Percentiles rank a stretch among this genome's conserved stretches.
These are phyloP conservation scores for Leptodactylus fallax DNA, from an alignment of 2,797 vertebrate species.

Conservation along the genomic window DNA sequence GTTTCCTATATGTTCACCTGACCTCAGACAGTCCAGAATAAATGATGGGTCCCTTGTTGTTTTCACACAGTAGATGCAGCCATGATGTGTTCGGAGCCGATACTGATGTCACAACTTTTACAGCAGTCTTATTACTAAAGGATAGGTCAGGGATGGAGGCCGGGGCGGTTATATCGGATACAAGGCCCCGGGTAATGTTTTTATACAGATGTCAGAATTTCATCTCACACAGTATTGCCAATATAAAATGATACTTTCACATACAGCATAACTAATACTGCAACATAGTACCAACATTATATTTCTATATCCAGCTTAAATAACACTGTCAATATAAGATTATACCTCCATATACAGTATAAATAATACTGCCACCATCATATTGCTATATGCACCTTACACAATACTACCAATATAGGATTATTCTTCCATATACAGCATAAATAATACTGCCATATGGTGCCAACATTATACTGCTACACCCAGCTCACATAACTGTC, in stretches of 20 bases:
- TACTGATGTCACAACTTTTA: no score
- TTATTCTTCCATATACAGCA: not conserved
- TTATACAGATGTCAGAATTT: not conserved
- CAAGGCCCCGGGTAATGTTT: no score
- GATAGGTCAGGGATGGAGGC: no score
- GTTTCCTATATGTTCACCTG: no score
- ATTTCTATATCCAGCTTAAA: not conserved
- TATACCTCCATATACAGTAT: not conserved
- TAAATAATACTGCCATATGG: not conserved
- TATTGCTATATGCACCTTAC: not conserved
- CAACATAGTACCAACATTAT: not conserved
- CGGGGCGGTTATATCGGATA: no score
- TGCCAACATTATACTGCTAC: not conserved
- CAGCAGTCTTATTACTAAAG: no score
- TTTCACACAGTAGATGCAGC: no score
- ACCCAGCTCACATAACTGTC: not conserved
- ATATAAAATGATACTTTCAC: not conserved
- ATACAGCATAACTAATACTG: not conserved
- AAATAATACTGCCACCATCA: not conserved
- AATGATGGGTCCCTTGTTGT: no score
- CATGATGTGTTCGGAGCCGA: no score
- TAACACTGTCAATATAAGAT: not conserved
- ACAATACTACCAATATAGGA: not conserved
- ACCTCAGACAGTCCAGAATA: no score
- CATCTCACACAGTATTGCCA: not conserved